phyloP scores from a whole-genome alignment of 2,888 invertebrate genomes.

The Athetis lepigone region DNA sequence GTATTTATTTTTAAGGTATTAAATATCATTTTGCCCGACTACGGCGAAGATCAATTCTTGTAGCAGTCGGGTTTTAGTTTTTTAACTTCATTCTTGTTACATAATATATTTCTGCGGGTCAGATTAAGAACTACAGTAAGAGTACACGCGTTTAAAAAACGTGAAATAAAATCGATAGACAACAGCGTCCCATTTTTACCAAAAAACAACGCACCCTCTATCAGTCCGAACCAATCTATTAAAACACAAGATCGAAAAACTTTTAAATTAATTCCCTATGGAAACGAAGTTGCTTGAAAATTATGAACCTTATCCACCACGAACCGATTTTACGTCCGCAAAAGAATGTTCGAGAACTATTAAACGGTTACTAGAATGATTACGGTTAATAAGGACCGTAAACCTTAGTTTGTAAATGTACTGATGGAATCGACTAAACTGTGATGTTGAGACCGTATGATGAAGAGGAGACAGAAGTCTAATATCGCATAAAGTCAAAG shows the following conservation, averaged over 20 bases:
- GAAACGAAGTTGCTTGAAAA: conserved; percentile 65
- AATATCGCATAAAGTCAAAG: not conserved
- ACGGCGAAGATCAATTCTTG: too few species aligned
- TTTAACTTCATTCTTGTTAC: too few species aligned
- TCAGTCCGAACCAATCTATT: conserved; percentile 35
- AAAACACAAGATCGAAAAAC: conserved; percentile 72
- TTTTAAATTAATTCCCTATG: conserved; percentile 71
- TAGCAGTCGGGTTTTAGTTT: too few species aligned
- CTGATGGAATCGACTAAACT: conserved; percentile 32
- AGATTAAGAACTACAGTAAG: too few species aligned
- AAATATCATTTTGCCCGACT: too few species aligned
- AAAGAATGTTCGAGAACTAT: conserved; percentile 63
- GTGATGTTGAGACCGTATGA: not conserved
- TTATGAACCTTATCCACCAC: conserved; percentile 67
- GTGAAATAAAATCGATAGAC: not conserved
- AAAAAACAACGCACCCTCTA: conserved; percentile 17
- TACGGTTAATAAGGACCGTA: conserved; percentile 44
- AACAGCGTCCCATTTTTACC: not conserved
- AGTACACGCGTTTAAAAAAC: not conserved
- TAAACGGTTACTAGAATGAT: conserved; percentile 56
- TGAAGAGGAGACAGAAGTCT: conserved; percentile 26
- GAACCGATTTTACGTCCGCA: conserved; percentile 56
- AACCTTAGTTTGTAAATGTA: conserved; percentile 48
- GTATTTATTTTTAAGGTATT: too few species aligned
- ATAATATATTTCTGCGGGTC: too few species aligned